A percentile compares a stretch with the other conserved stretches of the same genome.
Conservation (phyloP, 2,113 vertebrate species). For the Mionectes macconnelli region DNA sequence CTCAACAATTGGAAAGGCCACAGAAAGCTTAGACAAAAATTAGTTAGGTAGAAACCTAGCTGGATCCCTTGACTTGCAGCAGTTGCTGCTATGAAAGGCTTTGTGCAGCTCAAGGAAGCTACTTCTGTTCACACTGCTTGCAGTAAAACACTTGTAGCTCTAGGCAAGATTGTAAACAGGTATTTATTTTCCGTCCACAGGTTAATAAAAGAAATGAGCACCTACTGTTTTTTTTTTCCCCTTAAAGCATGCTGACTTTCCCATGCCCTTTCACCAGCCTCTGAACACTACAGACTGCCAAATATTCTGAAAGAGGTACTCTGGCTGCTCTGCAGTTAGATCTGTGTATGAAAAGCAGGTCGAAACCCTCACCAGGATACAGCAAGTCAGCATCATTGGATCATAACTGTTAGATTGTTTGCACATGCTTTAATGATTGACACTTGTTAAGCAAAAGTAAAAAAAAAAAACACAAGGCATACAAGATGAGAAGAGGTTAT, state of each 20-base stretch:
- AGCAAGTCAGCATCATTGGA: neutral
- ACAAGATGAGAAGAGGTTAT: neutral
- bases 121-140: neutral
- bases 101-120: neutral
- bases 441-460: neutral
- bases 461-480: neutral
- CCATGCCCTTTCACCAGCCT: conserved; percentile 14
- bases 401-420: neutral
- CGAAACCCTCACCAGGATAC: neutral
- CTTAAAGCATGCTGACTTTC: conserved; percentile 12
- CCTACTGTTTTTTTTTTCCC: neutral
- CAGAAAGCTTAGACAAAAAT: neutral
- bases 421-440: conserved; percentile 12
- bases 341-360: neutral
- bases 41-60: neutral
- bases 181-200: neutral
- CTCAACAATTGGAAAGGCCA: neutral
- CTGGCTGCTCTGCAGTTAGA: neutral
- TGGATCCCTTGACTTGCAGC: neutral
- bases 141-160: neutral
- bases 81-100: neutral
- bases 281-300: neutral
- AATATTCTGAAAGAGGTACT: neutral
- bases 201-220: neutral
- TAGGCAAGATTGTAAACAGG: neutral